phyloP scores from a whole-genome alignment of 2,797 vertebrate genomes.

The Poeciliopsis infans region DNA sequence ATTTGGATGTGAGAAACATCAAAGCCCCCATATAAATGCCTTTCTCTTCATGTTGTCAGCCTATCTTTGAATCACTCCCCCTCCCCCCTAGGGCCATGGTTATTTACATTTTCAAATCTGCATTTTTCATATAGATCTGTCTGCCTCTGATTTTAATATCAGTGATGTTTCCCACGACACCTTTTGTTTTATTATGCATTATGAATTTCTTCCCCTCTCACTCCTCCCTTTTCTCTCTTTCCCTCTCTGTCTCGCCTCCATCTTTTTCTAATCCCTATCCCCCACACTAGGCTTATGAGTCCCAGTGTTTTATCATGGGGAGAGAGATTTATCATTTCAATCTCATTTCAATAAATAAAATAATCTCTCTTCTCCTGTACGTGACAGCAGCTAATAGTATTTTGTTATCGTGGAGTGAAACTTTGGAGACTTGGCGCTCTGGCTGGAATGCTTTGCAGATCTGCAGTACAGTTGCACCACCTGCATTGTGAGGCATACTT shows the following conservation, averaged over 20 bases:
- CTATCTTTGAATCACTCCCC: constrained; percentile 86
- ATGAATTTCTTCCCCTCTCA: constrained; percentile 86
- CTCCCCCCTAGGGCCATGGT: constrained; percentile 80
- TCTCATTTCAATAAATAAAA: constrained; percentile 99
- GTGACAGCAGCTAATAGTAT: constrained; percentile 94
- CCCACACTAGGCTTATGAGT: constrained; percentile 94
- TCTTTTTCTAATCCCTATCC: constrained; percentile 89
- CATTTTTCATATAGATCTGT: constrained; percentile 90
- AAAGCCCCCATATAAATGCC: constrained; percentile 79
- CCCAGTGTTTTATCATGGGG: constrained; percentile 95
- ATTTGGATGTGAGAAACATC: constrained; percentile 82
- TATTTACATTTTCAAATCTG: constrained; percentile 90
- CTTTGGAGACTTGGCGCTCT: constrained; percentile 82
- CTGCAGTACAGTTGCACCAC: constrained; percentile 39
- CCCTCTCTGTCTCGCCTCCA: constrained; percentile 73
- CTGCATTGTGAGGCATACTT: constrained; percentile 38
- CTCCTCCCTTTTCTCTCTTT: constrained; percentile 69
- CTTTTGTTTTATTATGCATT: constrained; percentile 91
- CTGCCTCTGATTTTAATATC: constrained; percentile 90
- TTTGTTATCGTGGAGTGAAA: constrained; percentile 92
- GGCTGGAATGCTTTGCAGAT: constrained; percentile 61
- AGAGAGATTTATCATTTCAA: constrained; percentile 94
- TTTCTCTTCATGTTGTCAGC: constrained; percentile 85
- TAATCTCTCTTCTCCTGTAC: constrained; percentile 88
- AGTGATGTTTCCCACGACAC: constrained; percentile 88